Evolutionary conservation across 1,140 invertebrate genomes (phyloP).

Genomic region (Caenorhabditis remanei): DNA sequence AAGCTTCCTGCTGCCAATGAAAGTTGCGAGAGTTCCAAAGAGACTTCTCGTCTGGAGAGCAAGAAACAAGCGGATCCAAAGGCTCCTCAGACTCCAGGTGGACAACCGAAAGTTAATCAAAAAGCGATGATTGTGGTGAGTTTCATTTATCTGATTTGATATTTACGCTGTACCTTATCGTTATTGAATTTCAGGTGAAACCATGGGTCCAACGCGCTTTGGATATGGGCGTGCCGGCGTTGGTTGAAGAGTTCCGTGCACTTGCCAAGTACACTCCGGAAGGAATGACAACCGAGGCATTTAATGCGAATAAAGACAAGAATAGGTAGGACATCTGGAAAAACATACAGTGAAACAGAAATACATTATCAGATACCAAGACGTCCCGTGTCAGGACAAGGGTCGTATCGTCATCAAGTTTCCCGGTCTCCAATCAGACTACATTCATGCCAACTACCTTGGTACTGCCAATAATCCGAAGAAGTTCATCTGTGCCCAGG

Average conservation of each 20-base stretch:
- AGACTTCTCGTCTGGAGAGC: not conserved
- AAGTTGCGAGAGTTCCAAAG: not conserved
- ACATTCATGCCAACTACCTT: conserved; percentile 66
- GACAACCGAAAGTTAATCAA: not conserved
- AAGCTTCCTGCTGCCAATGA: not conserved
- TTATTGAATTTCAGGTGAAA: conserved; percentile 57
- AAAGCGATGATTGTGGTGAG: conserved; percentile 33
- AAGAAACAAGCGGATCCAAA: not conserved
- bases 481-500: conserved; percentile 70
- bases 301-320: conserved; percentile 64
- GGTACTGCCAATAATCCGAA: conserved; percentile 66
- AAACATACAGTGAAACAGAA: no score
- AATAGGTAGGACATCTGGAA: conserved; percentile 17
- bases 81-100: not conserved
- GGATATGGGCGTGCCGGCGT: conserved; percentile 66
- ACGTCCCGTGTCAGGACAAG: conserved; percentile 69
- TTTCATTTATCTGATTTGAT: no score
- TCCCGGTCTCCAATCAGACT: conserved; percentile 64
- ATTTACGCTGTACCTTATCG: not conserved
- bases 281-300: conserved; percentile 62
- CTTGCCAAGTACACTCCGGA: conserved; percentile 61
- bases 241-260: conserved; percentile 66
- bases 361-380: conserved; percentile 62
- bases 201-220: conserved; percentile 65
- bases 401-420: conserved; percentile 67